Evolutionary conservation across 2,113 vertebrate species (phyloP), one percentile per base, ranked within the genome.

Genomic region (Scalopus aquaticus): DNA sequence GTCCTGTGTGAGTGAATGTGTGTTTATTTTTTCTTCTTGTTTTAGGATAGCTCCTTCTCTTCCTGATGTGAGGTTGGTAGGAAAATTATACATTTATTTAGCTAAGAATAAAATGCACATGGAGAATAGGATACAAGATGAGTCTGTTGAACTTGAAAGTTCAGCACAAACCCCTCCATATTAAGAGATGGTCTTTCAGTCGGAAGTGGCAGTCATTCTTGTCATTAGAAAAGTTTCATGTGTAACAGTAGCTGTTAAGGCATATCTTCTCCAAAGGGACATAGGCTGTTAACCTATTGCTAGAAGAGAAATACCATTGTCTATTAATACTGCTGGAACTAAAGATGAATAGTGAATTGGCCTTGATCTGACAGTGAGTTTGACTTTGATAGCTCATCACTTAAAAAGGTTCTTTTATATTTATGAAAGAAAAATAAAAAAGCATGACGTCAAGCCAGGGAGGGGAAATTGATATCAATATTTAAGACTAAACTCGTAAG

Each of bases 261-360:
- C 90, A 72, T 90, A 96, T 96, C 96, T 93, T 98, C 98, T 96
- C 97, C 91, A 77, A 83, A 90, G 97, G 77, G 98, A 94, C 97
- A 98, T 94, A 97, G 97, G 97, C 97, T 98, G 98, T 98, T 99
- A 97, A 98, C 97, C 98, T 98, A 98, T 82, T 96, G 91, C 98
- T 98, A 97, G 98, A 98, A 99, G 98, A 98, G 98, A 99, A 99
- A 99, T 99, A 98, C 98, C 98, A 99, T 99, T 99, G 99, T 99
- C 98, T 99, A 97, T 99, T 98, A 98, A 98, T 98, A 98, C 28
- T 98, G 99, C 99, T 99, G 99, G 99, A 99, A 99, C 99, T 98
- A 99, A 99, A 99, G 99, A 99, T 99, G 98, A 99, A 99, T 99
- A 98, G 98, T 97, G 96, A 98, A 96, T 98, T 98, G 96, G 99